Evolutionary conservation across 2,888 invertebrate species (phyloP), one percentile per base, ranked within the genome.

Genomic region (Tiliacea aurago): DNA sequence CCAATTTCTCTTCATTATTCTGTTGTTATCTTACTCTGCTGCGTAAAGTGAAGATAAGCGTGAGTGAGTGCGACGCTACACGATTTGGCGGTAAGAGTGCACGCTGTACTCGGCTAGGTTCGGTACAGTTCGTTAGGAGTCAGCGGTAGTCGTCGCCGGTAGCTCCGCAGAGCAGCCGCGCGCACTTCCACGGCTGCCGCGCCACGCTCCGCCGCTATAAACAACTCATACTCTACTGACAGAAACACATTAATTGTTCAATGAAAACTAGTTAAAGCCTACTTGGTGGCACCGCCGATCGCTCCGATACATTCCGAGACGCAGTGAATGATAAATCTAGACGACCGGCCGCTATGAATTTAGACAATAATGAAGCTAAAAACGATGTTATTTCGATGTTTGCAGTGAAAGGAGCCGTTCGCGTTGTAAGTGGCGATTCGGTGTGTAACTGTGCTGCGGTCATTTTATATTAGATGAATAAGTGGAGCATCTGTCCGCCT

Each of bases 361-460:
- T 89, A 84, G 88, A 89, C 84, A 90, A 91, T 90, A 91, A 85
- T 89, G 90, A 89, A 88, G 90, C 87, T 89, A 90, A 86, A 87
- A 89, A 88, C 66, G 45, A 80, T 86, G 89, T 90, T 90, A 89
- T 89, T 90, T 90, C 90, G 88, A 91, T 91, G 91, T 92, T 91
- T 91, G 90, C 85, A 94, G 95, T 95, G 95, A 95, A 95, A 95
- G 95, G 93, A 91, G 91, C 87, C 89, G 87, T 28, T 28, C 28
- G 28, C 28, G 28, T 89, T 90, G 88, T 88, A 86, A 89, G 89
- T 91, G 86, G 87, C 88, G 87, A 84, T 89, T 90, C 88, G 88
- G 90, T 90, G 89, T 90, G 89, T 91, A 91, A 92, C 90, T 93
- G 92, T 93, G 90, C 87, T 89, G 87, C 81, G 82, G 88, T 91